Conservation (phyloP, 2,888 invertebrate species). For the Phyllotreta cruciferae region DNA sequence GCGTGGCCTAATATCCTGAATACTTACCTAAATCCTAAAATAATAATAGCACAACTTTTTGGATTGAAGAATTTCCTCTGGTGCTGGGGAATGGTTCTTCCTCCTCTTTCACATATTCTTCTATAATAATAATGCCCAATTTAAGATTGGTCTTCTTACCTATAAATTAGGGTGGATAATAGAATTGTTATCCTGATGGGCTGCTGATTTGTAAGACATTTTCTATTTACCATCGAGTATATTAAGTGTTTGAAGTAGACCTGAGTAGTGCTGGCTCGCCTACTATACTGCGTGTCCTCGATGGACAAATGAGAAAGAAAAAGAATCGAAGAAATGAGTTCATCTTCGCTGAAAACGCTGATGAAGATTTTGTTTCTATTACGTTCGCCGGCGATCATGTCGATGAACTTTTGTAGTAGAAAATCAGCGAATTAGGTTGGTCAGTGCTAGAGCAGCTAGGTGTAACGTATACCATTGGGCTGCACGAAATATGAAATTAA, state of each 20-base stretch:
- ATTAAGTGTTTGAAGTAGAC: slow-evolving; percentile 4
- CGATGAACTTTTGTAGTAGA: slow-evolving; percentile 38
- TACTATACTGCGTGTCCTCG: slow-evolving; percentile 46
- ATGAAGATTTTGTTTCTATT: slow-evolving; percentile 46
- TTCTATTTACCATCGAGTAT: not conserved
- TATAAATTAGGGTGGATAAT: too few relatives aligned
- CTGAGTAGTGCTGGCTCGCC: slow-evolving; percentile 28
- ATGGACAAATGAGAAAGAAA: slow-evolving; percentile 43
- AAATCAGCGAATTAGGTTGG: slow-evolving; percentile 37
- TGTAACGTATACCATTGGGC: slow-evolving; percentile 13
- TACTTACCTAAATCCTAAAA: too few relatives aligned
- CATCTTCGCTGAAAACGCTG: slow-evolving; percentile 46
- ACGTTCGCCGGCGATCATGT: slow-evolving; percentile 37
- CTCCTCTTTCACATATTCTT: too few relatives aligned
- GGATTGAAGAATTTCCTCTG: too few relatives aligned
- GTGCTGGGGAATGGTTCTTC: too few relatives aligned
- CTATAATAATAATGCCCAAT: too few relatives aligned
- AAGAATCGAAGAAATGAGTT: slow-evolving; percentile 51
- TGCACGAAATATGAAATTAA: slow-evolving; percentile 1
- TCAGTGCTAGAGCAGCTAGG: slow-evolving; percentile 18
- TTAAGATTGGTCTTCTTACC: too few relatives aligned
- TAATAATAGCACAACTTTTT: too few relatives aligned
- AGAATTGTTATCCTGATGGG: too few relatives aligned
- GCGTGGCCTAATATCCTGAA: too few relatives aligned
- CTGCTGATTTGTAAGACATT: not conserved